phyloP scores from a whole-genome alignment of 1,140 invertebrate genomes.

The Drosophila nigrodunni region DNA sequence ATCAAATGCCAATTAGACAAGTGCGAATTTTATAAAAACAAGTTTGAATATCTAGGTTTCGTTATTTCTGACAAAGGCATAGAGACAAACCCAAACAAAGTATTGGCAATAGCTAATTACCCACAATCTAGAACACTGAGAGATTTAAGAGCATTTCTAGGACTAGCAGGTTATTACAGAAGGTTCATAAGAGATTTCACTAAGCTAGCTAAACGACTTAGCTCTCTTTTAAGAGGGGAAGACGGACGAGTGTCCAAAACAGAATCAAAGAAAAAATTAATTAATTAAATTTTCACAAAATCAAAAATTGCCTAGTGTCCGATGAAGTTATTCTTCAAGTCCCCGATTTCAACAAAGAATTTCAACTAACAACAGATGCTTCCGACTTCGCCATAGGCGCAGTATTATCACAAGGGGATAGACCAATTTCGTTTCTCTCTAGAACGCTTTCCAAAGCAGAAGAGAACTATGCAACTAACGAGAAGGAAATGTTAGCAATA shows the following conservation, averaged over 20 bases:
- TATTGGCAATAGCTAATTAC: neutral
- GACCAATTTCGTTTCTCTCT: neutral
- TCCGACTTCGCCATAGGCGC: slow-evolving; percentile 18
- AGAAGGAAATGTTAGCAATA: too few relatives aligned
- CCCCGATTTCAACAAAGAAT: slow-evolving; percentile 9
- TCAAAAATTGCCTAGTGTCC: neutral
- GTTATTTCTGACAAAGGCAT: too few relatives aligned
- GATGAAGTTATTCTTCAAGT: neutral
- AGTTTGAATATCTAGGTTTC: too few relatives aligned
- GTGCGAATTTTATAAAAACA: too few relatives aligned
- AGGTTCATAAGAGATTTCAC: too few relatives aligned
- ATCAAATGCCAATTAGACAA: too few relatives aligned
- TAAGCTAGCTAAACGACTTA: neutral
- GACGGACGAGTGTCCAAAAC: slow-evolving; percentile 3
- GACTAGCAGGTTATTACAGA: too few relatives aligned
- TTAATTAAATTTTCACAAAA: neutral
- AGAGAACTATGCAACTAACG: too few relatives aligned
- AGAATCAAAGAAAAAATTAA: neutral
- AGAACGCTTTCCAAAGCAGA: too few relatives aligned
- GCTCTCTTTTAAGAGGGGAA: slow-evolving; percentile 7
- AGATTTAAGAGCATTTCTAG: too few relatives aligned
- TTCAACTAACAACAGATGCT: slow-evolving; percentile 3
- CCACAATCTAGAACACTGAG: too few relatives aligned
- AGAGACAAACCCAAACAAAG: too few relatives aligned
- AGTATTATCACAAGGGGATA: slow-evolving; percentile 13